phyloP scores from a whole-genome alignment of 2,797 vertebrate genomes.

The Eulemur albifrons region DNA sequence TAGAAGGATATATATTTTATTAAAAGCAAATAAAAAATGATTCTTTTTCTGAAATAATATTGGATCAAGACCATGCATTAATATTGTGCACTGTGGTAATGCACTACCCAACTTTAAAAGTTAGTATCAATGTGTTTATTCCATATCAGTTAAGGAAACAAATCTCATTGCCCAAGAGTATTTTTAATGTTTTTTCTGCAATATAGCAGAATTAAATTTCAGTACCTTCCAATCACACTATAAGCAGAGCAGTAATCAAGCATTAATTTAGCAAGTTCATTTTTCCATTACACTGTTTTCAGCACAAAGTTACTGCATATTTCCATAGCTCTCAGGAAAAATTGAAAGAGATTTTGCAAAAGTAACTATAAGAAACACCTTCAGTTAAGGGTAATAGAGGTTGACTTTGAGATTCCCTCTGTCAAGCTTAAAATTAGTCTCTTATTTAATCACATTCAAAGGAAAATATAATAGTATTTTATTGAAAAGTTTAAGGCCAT shows the following conservation, averaged over 20 bases:
- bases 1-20: not conserved
- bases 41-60: not conserved
- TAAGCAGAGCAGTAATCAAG: slow-evolving; percentile 79
- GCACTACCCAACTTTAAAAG: not conserved
- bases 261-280: slow-evolving; percentile 68
- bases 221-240: slow-evolving; percentile 77
- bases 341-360: slow-evolving; percentile 30
- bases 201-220: slow-evolving; percentile 80
- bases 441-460: slow-evolving; percentile 64
- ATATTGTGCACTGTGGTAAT: not conserved
- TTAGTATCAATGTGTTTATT: not conserved
- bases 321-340: slow-evolving; percentile 31
- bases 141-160: slow-evolving; percentile 72
- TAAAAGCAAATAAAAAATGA: not conserved
- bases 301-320: not conserved
- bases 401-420: not conserved
- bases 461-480: not conserved
- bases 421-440: slow-evolving; percentile 39
- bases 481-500: slow-evolving; percentile 50
- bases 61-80: not conserved
- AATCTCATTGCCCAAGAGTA: slow-evolving; percentile 74
- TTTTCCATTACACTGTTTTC: slow-evolving; percentile 34
- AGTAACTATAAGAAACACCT: not conserved
- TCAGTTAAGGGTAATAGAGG: slow-evolving; percentile 6
- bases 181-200: slow-evolving; percentile 81